Conservation (phyloP, 2,888 invertebrate species). For the Balanococcus diminutus region DNA sequence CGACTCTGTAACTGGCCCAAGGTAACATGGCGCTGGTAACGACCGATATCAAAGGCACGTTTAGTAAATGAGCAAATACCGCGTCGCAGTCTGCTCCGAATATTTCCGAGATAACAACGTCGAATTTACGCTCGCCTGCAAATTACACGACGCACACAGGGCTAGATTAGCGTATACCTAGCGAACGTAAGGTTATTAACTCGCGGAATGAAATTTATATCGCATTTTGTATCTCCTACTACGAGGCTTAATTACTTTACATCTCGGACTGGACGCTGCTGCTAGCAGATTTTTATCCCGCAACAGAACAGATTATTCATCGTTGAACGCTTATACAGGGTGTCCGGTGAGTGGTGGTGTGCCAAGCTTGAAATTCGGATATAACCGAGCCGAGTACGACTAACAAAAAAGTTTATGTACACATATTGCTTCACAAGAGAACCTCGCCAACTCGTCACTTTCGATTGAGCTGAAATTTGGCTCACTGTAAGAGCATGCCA, state of each 20-base stretch:
- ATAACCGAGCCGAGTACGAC: no score
- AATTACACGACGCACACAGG: background rate
- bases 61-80: conserved; percentile 57
- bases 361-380: no score
- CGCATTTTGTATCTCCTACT: background rate
- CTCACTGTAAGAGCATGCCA: no score
- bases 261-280: background rate
- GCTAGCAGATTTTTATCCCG: background rate
- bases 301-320: conserved; percentile 29
- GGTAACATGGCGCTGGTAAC: conserved; percentile 57
- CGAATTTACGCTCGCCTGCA: conserved; percentile 55
- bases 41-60: conserved; percentile 57
- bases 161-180: background rate
- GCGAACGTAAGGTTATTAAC: background rate
- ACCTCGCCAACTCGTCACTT: no score
- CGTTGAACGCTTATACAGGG: no score
- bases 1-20: conserved; percentile 58
- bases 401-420: no score
- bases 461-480: no score
- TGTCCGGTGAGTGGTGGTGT: no score
- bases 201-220: background rate
- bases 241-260: background rate
- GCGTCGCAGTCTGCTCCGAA: conserved; percentile 58
- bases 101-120: conserved; percentile 59
- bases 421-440: no score